A percentile compares a stretch with the other conserved stretches of the same genome.
These are phyloP conservation scores for Drosophila equinoxialis DNA, from an alignment of 1,140 invertebrate species.

Conservation along the genomic window DNA sequence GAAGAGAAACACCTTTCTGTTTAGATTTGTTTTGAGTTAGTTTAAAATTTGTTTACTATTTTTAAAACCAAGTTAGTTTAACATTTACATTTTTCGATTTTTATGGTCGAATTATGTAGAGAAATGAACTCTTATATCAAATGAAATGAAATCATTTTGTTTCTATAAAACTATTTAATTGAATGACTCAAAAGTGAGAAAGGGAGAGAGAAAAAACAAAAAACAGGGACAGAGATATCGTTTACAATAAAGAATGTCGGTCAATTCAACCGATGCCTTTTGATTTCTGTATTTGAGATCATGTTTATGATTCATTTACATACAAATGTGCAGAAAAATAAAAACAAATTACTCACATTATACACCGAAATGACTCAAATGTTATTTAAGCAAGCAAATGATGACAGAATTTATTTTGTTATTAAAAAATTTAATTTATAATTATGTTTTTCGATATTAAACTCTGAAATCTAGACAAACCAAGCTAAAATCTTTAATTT, in stretches of 20 bases:
- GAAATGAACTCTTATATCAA: background rate
- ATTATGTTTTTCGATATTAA: no score
- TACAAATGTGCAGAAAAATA: no score
- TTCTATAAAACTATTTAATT: background rate
- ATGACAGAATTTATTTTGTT: background rate
- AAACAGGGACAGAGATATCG: background rate
- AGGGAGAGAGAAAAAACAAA: background rate
- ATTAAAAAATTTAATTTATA: background rate
- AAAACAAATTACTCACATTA: background rate
- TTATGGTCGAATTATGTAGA: no score
- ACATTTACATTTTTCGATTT: background rate
- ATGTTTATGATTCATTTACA: conserved; percentile 4
- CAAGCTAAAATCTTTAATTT: no score
- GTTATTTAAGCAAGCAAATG: no score
- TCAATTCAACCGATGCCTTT: background rate
- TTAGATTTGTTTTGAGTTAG: no score
- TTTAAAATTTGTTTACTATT: no score
- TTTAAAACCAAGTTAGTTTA: background rate
- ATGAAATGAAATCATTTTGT: background rate
- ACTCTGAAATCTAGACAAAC: no score
- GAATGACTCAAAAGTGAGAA: background rate
- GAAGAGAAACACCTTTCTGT: background rate
- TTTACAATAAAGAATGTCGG: background rate
- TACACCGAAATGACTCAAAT: background rate
- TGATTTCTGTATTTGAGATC: background rate